Percentiles rank a stretch among this genome's conserved stretches.
These are phyloP conservation scores for Drosophila lutescens DNA, from an alignment of 2,888 invertebrate species.

Conservation along the genomic window DNA sequence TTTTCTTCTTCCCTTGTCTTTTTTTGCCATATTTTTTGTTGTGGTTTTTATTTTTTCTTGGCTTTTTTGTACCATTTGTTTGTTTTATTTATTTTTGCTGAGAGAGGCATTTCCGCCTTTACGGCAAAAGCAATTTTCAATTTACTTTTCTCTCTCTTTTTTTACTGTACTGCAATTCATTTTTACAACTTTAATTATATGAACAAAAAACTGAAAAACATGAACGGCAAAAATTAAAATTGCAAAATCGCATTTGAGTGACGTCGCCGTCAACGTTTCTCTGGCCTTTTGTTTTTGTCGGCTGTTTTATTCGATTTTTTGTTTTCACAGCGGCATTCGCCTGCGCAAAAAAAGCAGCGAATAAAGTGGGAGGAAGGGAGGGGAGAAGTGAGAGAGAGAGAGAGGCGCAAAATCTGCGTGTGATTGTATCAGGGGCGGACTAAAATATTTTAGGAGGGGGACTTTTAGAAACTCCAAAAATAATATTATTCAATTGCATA, in stretches of 20 bases:
- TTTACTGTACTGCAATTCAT: constrained; percentile 26
- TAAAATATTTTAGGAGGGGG: no score
- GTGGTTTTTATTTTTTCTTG: background rate
- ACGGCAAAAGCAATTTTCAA: constrained; percentile 49
- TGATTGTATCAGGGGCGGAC: constrained; percentile 5
- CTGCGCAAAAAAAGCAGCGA: constrained; percentile 42
- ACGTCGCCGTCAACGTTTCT: constrained; percentile 13
- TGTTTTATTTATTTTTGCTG: constrained; percentile 17
- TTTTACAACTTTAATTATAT: constrained; percentile 66
- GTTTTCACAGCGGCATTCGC: constrained; percentile 79
- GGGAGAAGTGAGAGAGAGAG: background rate
- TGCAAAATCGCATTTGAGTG: constrained; percentile 63
- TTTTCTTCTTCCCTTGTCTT: background rate
- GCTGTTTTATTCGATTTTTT: constrained; percentile 78
- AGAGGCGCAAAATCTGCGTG: constrained; percentile 16
- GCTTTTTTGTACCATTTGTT: constrained; percentile 5
- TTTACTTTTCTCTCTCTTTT: constrained; percentile 27
- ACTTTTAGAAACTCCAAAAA: no score
- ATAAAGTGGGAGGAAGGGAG: background rate
- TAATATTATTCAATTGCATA: no score
- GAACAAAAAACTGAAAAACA: constrained; percentile 25
- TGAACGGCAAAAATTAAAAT: constrained; percentile 64
- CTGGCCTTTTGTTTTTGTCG: constrained; percentile 70
- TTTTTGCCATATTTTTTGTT: constrained; percentile 5
- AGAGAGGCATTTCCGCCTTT: constrained; percentile 65